Base-by-base conservation (phyloP, 2,113 vertebrate species). In the Myocastor coypus region DNA sequence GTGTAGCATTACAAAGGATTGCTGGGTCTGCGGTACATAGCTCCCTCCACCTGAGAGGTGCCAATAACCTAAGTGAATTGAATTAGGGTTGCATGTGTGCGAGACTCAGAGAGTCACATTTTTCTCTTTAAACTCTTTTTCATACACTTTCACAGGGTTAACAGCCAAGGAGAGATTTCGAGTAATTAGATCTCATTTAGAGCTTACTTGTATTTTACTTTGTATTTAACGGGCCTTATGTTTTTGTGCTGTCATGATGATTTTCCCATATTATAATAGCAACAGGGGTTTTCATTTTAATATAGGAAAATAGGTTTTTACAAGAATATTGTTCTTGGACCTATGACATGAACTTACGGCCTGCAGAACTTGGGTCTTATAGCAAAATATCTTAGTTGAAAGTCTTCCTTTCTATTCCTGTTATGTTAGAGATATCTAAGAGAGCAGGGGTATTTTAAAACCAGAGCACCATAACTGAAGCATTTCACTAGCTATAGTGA, bases 321-420 rank as follows among this genome's bases (percentile, higher is more conserved):
- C 13, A 24, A 52, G 3, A 10, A 17, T 57, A 57, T 59, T 19
- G 34, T 92, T 61, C 26, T 89, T 88, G 81, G 26, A 66, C 68
- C 14, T 73, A 64, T 88, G 78, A 73, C 14, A 34, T 3, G 78
- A 75, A 86, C 11, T 12, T 34, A 50, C 24, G 52, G 86, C 66
- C 6, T 19, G 5, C 26, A 71, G 28, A 84, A 83, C 19, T 40
- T 87, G 61, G 92, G 73, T 40, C 80, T 13, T 40, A 88, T 0
- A 57, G 55, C 0, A 61, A 61, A 75, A n/a, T 90, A 87, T 30
- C 30, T 94, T 50, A 94, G 19, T 42, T 64, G 40, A 75, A 66
- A 24, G 2, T 93, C 64, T 82, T 94, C 32, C 68, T 93, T 92
- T 78, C n/a, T 8, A 86, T 57, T 87, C 11, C 32, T 87, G 92